Evolutionary conservation across 1,140 invertebrate genomes (phyloP), one percentile per base, ranked within the genome.

Genomic region (Potamilus streckersoni): DNA sequence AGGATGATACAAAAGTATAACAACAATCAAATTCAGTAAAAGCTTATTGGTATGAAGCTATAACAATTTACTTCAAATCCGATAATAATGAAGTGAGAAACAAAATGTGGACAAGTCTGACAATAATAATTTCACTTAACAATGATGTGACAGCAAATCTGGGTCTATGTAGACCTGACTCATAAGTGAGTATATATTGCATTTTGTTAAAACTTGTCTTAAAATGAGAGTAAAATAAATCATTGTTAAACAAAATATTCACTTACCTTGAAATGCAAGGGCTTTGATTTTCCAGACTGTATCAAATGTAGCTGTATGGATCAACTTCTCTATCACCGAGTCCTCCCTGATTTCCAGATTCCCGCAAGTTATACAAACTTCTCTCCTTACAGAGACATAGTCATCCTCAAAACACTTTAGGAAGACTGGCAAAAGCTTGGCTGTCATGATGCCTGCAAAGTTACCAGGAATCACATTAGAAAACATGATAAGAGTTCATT

Each of bases 231-330:
- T 49, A 49, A 49, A 49, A 49, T 8, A 11, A 49, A 49, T 49
- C 38, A 49, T 8, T 11, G 6, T 49, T 49, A 8, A 49, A 49
- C 11, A 49, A 49, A 49, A 49, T 49, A 65, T n/a, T 23, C 19
- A 74, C 69, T 74, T 80, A 90, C 89, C 88, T 86, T 89, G 86
- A 77, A 90, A 85, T 49, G 89, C 89, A 20, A 88, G 71, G 19
- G 88, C 87, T 76, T 90, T 90, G 58, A 90, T 84, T 78, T 89
- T 89, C 87, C 88, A 89, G 31, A 87, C 84, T 6, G 84, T 84
- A 69, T 90, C 90, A 85, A 85, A 88, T n/a, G 85, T 85, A 19
- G 88, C 87, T 12, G 89, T 76, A 57, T 87, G 76, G 12, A 90
- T 70, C 19, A 90, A 77, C 69, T 86, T 82, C n/a, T 84, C 71